These are phyloP conservation scores for Nothocercus julius DNA, from an alignment of 2,113 vertebrate species.

Conservation along the genomic window DNA sequence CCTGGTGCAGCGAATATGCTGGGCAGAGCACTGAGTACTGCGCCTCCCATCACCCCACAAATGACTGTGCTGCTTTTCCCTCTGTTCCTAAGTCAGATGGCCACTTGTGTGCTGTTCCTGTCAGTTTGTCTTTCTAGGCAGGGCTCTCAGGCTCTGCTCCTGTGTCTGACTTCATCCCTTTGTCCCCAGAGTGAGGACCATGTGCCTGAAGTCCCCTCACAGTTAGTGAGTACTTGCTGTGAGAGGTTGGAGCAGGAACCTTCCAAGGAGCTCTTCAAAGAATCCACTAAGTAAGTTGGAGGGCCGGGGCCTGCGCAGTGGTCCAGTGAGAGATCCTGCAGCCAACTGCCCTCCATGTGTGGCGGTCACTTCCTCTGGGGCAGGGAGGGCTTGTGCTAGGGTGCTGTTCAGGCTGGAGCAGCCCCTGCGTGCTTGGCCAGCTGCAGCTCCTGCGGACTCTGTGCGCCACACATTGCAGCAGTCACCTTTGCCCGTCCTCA, in stretches of 20 bases:
- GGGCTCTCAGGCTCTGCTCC: background rate
- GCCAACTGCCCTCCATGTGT: background rate
- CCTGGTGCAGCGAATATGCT: background rate
- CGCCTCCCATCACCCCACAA: background rate
- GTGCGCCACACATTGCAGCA: background rate
- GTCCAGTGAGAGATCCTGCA: rapidly evolving
- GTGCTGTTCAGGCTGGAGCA: background rate
- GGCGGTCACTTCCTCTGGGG: rapidly evolving
- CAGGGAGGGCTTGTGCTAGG: background rate
- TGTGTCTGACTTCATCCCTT: constrained; percentile 1
- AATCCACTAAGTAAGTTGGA: constrained; percentile 89
- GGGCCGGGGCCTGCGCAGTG: background rate
- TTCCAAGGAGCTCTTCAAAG: constrained; percentile 95
- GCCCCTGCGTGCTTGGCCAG: background rate
- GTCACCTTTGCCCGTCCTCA: background rate
- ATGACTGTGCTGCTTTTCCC: background rate
- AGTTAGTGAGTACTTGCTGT: constrained; percentile 84
- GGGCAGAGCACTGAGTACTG: background rate
- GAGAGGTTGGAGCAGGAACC: constrained; percentile 88
- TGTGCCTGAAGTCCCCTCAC: constrained; percentile 87
- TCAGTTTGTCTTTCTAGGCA: background rate
- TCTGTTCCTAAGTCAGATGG: background rate
- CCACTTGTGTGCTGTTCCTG: background rate
- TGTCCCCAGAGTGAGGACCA: constrained; percentile 86
- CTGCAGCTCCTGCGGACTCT: background rate